These are phyloP conservation scores for Chlorospingus flavigularis DNA, from an alignment of 2,797 vertebrate genomes.

Conservation along the genomic window DNA sequence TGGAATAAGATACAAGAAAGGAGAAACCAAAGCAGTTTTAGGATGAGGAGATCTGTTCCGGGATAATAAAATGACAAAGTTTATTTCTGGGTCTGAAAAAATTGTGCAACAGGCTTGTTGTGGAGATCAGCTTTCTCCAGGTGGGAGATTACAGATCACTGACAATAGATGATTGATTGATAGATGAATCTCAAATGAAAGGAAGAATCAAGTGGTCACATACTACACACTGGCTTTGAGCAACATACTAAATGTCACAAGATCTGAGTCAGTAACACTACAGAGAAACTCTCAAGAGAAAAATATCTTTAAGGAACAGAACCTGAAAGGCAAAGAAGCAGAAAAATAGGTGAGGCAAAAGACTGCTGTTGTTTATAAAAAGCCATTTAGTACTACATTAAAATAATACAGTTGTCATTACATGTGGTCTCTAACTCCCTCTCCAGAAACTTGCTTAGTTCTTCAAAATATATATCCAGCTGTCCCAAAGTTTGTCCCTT, in stretches of 20 bases:
- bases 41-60: neutral
- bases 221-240: accelerated
- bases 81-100: neutral
- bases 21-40: neutral
- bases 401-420: neutral
- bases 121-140: neutral
- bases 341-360: neutral
- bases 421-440: neutral
- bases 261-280: neutral
- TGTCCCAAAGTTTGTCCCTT: neutral
- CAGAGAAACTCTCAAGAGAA: neutral
- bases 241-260: neutral
- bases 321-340: neutral
- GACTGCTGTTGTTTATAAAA: neutral
- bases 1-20: neutral
- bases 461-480: neutral
- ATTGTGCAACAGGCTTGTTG: neutral
- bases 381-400: neutral
- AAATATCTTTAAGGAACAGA: neutral
- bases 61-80: neutral
- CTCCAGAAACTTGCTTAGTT: neutral
- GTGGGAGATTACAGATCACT: neutral
- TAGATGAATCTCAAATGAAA: neutral
- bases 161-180: neutral
- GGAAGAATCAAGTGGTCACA: neutral